A percentile compares a stretch with the other conserved stretches of the same genome.
Evolutionary conservation across 2,888 invertebrate species (phyloP).

Genomic region (Cremastinae sp.): DNA sequence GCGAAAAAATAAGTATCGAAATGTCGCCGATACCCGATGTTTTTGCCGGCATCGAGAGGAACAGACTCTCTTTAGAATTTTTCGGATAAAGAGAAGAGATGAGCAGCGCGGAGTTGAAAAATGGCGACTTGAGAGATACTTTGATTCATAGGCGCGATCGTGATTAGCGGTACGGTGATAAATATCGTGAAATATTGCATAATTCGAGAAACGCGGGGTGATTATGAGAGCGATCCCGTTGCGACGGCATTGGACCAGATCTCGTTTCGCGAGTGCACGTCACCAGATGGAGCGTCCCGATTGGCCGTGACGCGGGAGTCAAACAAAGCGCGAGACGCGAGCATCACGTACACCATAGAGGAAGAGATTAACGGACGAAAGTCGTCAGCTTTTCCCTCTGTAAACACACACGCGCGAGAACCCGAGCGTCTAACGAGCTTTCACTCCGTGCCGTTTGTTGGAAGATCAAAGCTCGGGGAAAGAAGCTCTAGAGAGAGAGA

Average conservation of each 20-base stretch:
- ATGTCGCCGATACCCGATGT: too few relatives aligned
- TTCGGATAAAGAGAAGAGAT: too few relatives aligned
- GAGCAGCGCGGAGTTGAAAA: too few relatives aligned
- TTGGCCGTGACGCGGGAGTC: constrained; percentile 47
- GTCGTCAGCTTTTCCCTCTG: constrained; percentile 16
- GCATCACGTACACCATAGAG: constrained; percentile 1
- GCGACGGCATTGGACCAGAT: constrained; percentile 39
- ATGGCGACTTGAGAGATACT: neutral
- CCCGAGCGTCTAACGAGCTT: constrained; percentile 34
- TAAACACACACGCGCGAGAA: neutral
- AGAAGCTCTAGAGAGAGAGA: constrained; percentile 9
- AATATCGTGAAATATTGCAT: constrained; percentile 11
- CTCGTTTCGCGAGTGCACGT: constrained; percentile 27
- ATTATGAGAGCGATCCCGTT: constrained; percentile 24
- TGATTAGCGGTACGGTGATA: neutral
- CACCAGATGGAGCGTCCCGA: constrained; percentile 42
- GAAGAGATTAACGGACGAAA: constrained; percentile 25
- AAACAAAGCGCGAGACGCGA: neutral
- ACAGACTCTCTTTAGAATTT: too few relatives aligned
- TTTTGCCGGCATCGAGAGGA: too few relatives aligned
- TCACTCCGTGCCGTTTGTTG: neutral
- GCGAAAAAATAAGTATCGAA: neutral
- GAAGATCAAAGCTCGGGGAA: constrained; percentile 13
- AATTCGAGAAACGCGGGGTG: constrained; percentile 1
- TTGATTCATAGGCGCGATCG: neutral